A percentile compares a stretch with the other conserved stretches of the same genome.
Evolutionary conservation across 2,888 invertebrate genomes (phyloP).

Genomic region (Melanargia galathea): DNA sequence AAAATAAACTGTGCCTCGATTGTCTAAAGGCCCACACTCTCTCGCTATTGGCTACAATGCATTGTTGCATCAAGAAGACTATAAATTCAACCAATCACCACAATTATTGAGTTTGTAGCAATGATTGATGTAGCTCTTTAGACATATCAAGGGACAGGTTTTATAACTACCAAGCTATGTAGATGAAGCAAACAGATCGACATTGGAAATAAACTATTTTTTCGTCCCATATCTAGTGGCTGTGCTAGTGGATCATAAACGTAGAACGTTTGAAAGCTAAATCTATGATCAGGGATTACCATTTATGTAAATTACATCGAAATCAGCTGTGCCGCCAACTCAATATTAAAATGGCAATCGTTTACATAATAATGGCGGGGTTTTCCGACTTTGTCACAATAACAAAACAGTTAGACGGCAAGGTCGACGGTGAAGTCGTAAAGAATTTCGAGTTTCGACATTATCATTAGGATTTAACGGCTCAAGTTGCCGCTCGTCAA

Average conservation of each 20-base stretch:
- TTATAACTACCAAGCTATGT: not conserved
- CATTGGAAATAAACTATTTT: not conserved
- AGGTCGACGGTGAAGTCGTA: constrained; percentile 52
- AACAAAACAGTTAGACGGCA: constrained; percentile 62
- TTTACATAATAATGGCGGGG: constrained; percentile 58
- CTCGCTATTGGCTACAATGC: no score
- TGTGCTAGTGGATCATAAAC: no score
- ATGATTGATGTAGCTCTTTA: no score
- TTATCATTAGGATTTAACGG: constrained; percentile 16
- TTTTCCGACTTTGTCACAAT: constrained; percentile 50
- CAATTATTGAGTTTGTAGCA: no score
- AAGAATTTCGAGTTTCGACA: constrained; percentile 32
- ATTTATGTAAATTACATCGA: constrained; percentile 6
- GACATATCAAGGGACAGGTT: no score
- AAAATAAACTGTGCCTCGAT: no score
- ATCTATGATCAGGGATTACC: constrained; percentile 8
- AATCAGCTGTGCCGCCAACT: constrained; percentile 50
- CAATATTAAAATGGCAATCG: constrained; percentile 48
- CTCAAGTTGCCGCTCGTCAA: constrained; percentile 7
- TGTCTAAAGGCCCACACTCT: no score
- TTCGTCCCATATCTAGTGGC: no score
- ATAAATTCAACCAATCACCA: no score
- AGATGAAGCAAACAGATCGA: not conserved
- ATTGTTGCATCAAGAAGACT: no score
- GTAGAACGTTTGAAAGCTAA: not conserved